These are phyloP conservation scores for Indicator indicator DNA, from an alignment of 2,113 vertebrate genomes.

Conservation along the genomic window DNA sequence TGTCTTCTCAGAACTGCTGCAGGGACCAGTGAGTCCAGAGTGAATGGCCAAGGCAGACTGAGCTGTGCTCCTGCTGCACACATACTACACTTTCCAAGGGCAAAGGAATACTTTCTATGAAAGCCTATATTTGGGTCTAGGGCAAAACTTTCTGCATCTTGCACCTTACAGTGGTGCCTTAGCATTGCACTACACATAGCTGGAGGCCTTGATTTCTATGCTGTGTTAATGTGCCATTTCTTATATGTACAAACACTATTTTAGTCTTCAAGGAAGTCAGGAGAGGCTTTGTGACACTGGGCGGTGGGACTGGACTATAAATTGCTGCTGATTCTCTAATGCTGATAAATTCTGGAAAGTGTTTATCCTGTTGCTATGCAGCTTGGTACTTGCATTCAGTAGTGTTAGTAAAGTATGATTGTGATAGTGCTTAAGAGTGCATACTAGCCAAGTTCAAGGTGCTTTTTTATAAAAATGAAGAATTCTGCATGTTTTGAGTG, in stretches of 20 bases:
- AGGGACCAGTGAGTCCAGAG: neutral
- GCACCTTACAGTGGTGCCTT: neutral
- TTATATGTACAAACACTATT: neutral
- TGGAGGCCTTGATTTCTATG: neutral
- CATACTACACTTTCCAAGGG: neutral
- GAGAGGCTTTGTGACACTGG: neutral
- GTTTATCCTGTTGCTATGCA: slow-evolving; percentile 2
- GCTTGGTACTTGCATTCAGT: neutral
- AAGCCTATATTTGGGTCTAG: neutral
- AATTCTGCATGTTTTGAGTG: neutral
- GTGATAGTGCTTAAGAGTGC: neutral
- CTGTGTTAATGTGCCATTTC: neutral
- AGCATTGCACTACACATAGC: neutral
- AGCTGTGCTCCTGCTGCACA: neutral
- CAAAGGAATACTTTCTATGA: neutral
- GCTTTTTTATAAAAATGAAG: neutral
- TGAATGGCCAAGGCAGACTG: neutral
- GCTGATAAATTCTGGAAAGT: neutral
- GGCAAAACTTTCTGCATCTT: neutral
- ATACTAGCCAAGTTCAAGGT: neutral
- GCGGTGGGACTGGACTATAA: neutral
- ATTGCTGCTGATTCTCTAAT: neutral
- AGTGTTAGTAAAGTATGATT: slow-evolving; percentile 20
- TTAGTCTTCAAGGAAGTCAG: neutral
- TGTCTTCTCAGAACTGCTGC: neutral